These are phyloP conservation scores for Andrena trimmerana DNA, from an alignment of 2,888 invertebrate species.

Conservation along the genomic window DNA sequence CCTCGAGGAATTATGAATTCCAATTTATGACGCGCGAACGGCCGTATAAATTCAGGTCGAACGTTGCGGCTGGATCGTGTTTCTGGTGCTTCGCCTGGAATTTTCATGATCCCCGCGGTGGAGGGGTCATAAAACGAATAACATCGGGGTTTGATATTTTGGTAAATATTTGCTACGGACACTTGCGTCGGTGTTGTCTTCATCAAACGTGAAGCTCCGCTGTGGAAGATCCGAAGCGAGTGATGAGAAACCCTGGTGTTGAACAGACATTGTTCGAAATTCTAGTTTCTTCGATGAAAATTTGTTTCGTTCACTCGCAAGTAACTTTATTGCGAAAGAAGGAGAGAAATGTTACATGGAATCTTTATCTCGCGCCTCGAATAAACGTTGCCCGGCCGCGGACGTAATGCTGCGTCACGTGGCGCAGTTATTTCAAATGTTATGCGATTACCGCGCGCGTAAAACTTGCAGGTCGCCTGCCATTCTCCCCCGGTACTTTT, in stretches of 20 bases:
- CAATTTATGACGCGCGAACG: slow-evolving; percentile 19
- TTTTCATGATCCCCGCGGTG: neutral
- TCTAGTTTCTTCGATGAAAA: too few relatives aligned
- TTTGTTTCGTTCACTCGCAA: too few relatives aligned
- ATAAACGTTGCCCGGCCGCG: neutral
- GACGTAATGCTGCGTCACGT: neutral
- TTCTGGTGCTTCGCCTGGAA: neutral
- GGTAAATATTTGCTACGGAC: too few relatives aligned
- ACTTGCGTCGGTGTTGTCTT: too few relatives aligned
- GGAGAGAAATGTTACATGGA: neutral
- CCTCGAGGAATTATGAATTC: slow-evolving; percentile 16
- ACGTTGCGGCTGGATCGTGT: neutral
- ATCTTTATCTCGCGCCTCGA: too few relatives aligned
- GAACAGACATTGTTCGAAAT: too few relatives aligned
- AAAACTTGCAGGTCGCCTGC: neutral
- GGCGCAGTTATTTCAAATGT: neutral
- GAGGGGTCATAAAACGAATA: neutral
- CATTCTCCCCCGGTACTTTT: neutral
- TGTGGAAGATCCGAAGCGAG: too few relatives aligned
- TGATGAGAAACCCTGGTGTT: too few relatives aligned
- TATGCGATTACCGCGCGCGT: neutral
- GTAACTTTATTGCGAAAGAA: neutral
- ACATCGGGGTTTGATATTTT: neutral
- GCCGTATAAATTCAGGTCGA: slow-evolving; percentile 8
- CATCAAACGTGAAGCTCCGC: too few relatives aligned